Evolutionary conservation across 2,797 vertebrate genomes (phyloP), one percentile per base, ranked within the genome.

Genomic region (Enteromius paludinosus): DNA sequence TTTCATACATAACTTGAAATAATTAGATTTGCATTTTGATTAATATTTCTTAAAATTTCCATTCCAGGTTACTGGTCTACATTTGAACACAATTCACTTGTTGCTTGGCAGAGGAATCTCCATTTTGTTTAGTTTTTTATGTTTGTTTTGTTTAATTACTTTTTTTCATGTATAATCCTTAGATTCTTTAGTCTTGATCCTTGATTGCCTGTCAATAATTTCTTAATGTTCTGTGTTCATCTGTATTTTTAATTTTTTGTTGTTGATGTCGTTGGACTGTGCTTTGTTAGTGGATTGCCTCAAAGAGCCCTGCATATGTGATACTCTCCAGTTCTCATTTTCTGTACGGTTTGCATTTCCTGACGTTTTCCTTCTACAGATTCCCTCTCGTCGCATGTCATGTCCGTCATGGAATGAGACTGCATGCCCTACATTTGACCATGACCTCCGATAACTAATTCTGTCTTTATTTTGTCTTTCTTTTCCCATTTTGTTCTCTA

Each of bases 381-480:
- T 93, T 95, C 94, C 90, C 95, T 91, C 91, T 93, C 93, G 94
- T 93, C 95, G 96, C 97, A 96, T 95, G 96, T 90, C 92, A 92
- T 94, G 90, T 93, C 91, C 94, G 91, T 93, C 95, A 94, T 86
- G 92, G 88, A 96, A 95, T 95, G 93, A 95, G 94, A 94, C 94
- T 95, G 97, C 97, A 96, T 95, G 97, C 94, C 91, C 96, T 96
- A 91, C 3, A 90, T 94, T 92, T 68, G 89, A 79, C 90, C 95
- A 94, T 94, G 94, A 94, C 94, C 93, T 95, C 95, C 94, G 94
- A 95, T 93, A 95, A 99, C 98, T 99, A 99, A 99, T 96, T 95
- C 94, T 98, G 95, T 97, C 95, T 97, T 97, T 98, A 97, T 96
- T 97, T 97, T 96, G 96, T 95, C 90, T 87, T 88, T 90, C 90